Evolutionary conservation across 2,113 vertebrate species (phyloP), one percentile per base, ranked within the genome.

Genomic region (Nipponia nippon): DNA sequence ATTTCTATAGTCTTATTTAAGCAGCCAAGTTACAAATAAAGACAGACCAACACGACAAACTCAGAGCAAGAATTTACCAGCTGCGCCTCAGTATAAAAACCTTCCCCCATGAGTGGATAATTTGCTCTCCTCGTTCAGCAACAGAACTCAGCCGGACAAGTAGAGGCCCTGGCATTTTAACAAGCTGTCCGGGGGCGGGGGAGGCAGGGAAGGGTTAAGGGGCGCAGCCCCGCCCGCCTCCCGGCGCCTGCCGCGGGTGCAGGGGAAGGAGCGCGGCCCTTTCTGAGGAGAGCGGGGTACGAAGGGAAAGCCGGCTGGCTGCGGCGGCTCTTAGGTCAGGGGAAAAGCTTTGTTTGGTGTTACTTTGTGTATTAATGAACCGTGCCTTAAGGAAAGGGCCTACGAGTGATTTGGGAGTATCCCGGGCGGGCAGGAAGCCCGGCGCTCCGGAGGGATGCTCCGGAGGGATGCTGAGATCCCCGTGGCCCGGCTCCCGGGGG

Each of bases 161-260:
- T 72, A 77, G 73, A 52, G 83, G 77, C 59, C 44, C 26, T 55
- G 44, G 44, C 29, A 30, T 71, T 83, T 90, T 50, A 78, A 73
- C 62, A n/a, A 81, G 27, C 49, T 83, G 93, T 82, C n/a, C 12
- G 71, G 16, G 65, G n/a, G 13, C 4, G 10, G 53, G 77, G 86
- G 49, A 69, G 86, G 67, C 67, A 86, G 86, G 70, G 83, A 89
- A 95, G 95, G 91, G 95, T 95, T 96, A 92, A 96, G 23, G 17
- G 1, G 2, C 18, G 10, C 36, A 29, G 44, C 46, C 27, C 27
- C 26, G 10, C 29, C 49, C 3, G 7, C 59, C 47, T 46, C 18
- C 53, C 59, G 38, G 50, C 58, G 49, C 32, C 46, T 86, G 65
- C 76, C 17, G 30, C 79, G n/a, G 71, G 71, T 18, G 71, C 62